These are phyloP conservation scores for Salminus brasiliensis DNA, from an alignment of 2,113 vertebrate species.

Conservation along the genomic window DNA sequence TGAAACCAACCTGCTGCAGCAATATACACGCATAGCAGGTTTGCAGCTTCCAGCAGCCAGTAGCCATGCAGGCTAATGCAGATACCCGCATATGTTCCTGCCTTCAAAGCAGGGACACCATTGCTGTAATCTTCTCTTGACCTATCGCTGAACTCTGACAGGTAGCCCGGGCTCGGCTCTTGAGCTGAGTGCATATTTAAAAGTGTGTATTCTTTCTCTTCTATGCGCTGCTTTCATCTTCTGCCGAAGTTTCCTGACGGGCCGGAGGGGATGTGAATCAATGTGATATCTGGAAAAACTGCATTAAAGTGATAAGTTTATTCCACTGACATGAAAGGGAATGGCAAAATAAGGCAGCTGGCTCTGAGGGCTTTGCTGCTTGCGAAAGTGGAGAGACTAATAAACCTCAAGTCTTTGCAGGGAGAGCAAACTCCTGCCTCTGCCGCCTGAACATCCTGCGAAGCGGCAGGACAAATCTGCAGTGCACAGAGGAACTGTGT, in stretches of 20 bases:
- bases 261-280: conserved; percentile 71
- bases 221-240: conserved; percentile 67
- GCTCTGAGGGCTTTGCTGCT: conserved; percentile 68
- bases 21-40: conserved; percentile 22
- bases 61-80: conserved; percentile 12
- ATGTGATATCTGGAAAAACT: conserved; percentile 71
- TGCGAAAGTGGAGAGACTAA: conserved; percentile 68
- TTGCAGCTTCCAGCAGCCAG: conserved; percentile 9
- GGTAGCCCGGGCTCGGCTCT: conserved; percentile 69
- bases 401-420: conserved; percentile 67
- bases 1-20: neutral
- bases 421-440: conserved; percentile 48
- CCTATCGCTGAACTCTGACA: conserved; percentile 68
- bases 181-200: conserved; percentile 68
- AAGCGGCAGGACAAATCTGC: conserved; percentile 64
- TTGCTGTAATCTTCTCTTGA: conserved; percentile 55
- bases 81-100: conserved; percentile 20
- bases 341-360: conserved; percentile 74
- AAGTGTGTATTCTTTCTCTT: conserved; percentile 62
- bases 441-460: conserved; percentile 58
- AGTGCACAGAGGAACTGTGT: conserved; percentile 52
- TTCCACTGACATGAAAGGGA: conserved; percentile 78
- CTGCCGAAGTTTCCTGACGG: conserved; percentile 71
- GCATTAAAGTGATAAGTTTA: conserved; percentile 75
- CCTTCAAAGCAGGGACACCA: conserved; percentile 23